A percentile compares a stretch with the other conserved stretches of the same genome.
These are phyloP conservation scores for Conus canariensis DNA, from an alignment of 2,888 invertebrate species.

Conservation along the genomic window DNA sequence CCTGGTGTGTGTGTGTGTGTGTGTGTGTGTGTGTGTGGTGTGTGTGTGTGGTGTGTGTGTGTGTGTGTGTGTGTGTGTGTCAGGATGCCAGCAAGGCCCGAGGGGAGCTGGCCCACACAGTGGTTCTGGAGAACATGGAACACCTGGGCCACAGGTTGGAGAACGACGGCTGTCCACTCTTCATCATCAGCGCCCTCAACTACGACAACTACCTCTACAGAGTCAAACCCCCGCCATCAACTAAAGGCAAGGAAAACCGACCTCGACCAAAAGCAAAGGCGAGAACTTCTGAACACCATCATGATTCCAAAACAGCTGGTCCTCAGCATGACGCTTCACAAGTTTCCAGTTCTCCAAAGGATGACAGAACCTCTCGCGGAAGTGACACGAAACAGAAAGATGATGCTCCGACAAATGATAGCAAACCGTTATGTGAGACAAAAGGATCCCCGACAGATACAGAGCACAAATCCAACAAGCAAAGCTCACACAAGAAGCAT, in stretches of 20 bases:
- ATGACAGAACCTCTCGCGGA: neutral
- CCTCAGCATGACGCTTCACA: conserved; percentile 2
- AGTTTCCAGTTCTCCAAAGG: neutral
- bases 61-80: neutral
- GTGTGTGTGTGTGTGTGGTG: neutral
- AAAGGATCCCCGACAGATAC: too few relatives aligned
- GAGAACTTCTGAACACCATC: neutral
- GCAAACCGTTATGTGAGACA: neutral
- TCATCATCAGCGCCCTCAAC: conserved; percentile 33
- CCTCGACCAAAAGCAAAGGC: neutral
- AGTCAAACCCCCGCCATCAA: conserved; percentile 7
- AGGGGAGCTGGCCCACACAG: conserved; percentile 34
- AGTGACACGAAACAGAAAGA: neutral
- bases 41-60: neutral
- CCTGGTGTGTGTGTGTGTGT: neutral
- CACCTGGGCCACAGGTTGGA: neutral
- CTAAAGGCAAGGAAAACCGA: conserved; percentile 8
- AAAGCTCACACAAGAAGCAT: too few relatives aligned
- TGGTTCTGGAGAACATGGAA: conserved; percentile 30
- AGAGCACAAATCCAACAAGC: too few relatives aligned
- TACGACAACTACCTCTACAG: conserved; percentile 38
- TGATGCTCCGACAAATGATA: neutral
- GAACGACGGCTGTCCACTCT: neutral
- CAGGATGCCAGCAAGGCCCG: conserved; percentile 21
- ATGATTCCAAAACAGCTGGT: neutral